These are phyloP conservation scores for Ptilorrhoa leucosticta DNA, from an alignment of 2,113 vertebrate genomes.

Conservation along the genomic window DNA sequence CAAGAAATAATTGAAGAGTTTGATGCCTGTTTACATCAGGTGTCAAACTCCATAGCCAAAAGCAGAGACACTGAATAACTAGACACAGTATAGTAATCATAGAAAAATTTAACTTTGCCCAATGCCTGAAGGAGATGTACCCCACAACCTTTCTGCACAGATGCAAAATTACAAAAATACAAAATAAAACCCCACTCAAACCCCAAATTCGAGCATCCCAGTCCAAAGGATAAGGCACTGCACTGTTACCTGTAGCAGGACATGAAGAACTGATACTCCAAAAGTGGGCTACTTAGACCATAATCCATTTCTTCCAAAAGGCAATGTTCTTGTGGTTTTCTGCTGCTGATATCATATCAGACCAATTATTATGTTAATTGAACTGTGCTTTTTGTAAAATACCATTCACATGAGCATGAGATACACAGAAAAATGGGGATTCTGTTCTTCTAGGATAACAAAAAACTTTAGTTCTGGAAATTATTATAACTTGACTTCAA, in stretches of 20 bases:
- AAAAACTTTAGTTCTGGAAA: background rate
- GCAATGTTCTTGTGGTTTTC: background rate
- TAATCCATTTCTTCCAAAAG: background rate
- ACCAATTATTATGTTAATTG: background rate
- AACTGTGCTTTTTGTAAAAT: background rate
- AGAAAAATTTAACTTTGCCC: background rate
- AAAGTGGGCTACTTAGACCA: background rate
- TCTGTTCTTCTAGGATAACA: background rate
- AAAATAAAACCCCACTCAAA: background rate
- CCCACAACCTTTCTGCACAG: background rate
- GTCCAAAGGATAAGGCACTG: background rate
- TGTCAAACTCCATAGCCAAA: background rate
- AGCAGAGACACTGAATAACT: background rate
- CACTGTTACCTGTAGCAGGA: background rate
- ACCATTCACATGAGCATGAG: background rate
- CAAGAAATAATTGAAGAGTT: background rate
- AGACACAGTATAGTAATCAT: background rate
- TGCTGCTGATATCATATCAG: background rate
- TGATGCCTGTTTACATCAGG: background rate
- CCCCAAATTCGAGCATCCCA: background rate
- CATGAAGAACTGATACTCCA: accelerated
- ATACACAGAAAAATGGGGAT: background rate
- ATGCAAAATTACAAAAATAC: background rate
- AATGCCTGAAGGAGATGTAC: background rate
- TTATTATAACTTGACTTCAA: background rate